Base-by-base conservation (phyloP, 2,113 vertebrate species). In the Phrynocephalus versicolor region DNA sequence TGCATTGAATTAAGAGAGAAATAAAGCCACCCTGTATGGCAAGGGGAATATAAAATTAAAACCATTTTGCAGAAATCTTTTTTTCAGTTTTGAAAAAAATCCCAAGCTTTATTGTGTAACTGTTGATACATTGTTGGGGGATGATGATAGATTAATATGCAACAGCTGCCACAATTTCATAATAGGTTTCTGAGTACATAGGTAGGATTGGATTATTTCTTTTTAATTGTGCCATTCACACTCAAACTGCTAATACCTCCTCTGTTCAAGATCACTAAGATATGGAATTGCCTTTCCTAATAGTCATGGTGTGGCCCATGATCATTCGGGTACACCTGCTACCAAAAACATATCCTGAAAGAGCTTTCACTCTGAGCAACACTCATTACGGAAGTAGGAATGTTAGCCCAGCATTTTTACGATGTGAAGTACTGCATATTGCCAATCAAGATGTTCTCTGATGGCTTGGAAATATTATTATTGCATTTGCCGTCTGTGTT, bases 131-230 rank as follows among this genome's bases (percentile, higher is more conserved):
- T 73, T 78, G 70, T 78, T 75, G 84, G 85, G 87, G 71, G 79
- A 90, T 91, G 93, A 91, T 87, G 80, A 83, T 87, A 87, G 85
- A 95, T 91, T 94, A 93, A 93, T 90, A 92, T 86, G 41, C 88
- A 92, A 62, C 91, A 94, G 86, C 86, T 94, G 90, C 87, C 92
- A 79, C 88, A 92, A 85, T 69, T 81, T 85, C 73, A 37, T 90
- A 92, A 94, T 90, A 91, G 85, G 90, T 90, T 94, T 79, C 67
- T 82, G 79, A 91, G 83, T 92, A 88, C 87, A 87, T 89, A 88
- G 90, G 86, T 88, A 93, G 86, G 81, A 72, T 85, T 16, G 88
- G 80, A 87, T 93, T 91, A 91, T 86, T 81, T 94, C 79, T 89
- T 89, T 85, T 85, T 88, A 92, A 90, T 74, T 91, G 64, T 89